phyloP scores from a whole-genome alignment of 2,888 invertebrate genomes.

The Phytoseiulus persimilis region DNA sequence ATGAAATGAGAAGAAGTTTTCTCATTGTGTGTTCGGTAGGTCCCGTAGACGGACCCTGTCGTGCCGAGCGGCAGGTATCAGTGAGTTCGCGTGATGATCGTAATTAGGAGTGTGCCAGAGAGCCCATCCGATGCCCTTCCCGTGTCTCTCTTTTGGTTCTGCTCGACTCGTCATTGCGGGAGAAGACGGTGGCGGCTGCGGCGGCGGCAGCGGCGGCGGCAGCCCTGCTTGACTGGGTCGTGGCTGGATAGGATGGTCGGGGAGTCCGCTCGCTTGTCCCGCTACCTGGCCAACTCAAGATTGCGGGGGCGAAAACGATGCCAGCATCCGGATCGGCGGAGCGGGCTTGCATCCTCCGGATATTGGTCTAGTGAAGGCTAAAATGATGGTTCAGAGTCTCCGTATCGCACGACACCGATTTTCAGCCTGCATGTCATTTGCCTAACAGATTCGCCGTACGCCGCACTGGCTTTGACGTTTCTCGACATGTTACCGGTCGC shows the following conservation, averaged over 20 bases:
- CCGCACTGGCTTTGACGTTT: neutral
- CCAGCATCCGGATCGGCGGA: neutral
- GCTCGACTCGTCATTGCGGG: neutral
- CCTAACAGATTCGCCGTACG: neutral
- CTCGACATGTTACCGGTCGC: neutral
- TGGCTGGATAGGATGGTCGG: no score
- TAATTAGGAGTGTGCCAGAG: neutral
- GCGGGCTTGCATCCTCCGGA: neutral
- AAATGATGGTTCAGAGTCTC: neutral
- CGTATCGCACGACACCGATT: neutral
- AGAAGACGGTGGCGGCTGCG: neutral
- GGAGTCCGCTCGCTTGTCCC: no score
- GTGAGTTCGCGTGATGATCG: conserved; percentile 5
- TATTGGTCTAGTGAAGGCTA: neutral
- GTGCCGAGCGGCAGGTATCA: neutral
- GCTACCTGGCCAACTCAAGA: neutral
- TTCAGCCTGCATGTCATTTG: neutral
- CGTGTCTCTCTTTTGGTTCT: neutral
- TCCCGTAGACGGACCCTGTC: neutral
- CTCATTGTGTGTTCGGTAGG: neutral
- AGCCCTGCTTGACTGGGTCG: neutral
- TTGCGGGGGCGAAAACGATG: neutral
- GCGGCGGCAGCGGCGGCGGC: no score
- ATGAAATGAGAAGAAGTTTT: neutral
- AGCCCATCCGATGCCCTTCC: neutral